Evolutionary conservation across 2,797 vertebrate genomes (phyloP).

Genomic region (Vespertilio murinus): DNA sequence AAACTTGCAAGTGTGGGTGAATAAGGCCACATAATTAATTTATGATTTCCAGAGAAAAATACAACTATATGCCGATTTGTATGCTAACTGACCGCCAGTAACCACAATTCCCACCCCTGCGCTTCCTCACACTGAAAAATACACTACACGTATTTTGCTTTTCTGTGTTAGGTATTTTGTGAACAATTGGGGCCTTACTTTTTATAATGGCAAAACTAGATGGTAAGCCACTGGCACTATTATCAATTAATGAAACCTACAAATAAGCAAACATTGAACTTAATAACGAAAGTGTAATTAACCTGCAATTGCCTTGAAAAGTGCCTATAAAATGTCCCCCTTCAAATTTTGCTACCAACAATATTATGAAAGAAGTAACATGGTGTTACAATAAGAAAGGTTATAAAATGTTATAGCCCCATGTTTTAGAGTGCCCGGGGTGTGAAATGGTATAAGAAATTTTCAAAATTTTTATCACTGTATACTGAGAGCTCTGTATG

Average conservation of each 20-base stretch:
- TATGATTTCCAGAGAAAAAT: background rate
- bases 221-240: background rate
- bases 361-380: conserved; percentile 56
- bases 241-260: conserved; percentile 42
- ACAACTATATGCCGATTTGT: background rate
- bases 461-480: conserved; percentile 39
- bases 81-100: background rate
- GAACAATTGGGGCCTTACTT: background rate
- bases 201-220: conserved; percentile 11
- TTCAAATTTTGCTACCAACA: conserved; percentile 43
- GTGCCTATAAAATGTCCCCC: background rate
- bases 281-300: background rate
- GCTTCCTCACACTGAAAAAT: background rate
- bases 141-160: background rate
- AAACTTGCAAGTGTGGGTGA: background rate
- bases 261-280: background rate
- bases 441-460: conserved; percentile 56
- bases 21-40: background rate
- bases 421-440: conserved; percentile 45
- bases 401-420: conserved; percentile 60
- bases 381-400: conserved; percentile 53
- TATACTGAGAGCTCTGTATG: background rate
- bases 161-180: background rate
- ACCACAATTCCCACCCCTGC: background rate
- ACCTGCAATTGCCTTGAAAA: conserved; percentile 14